phyloP scores from a whole-genome alignment of 2,888 invertebrate genomes.

The Sesia apiformis region DNA sequence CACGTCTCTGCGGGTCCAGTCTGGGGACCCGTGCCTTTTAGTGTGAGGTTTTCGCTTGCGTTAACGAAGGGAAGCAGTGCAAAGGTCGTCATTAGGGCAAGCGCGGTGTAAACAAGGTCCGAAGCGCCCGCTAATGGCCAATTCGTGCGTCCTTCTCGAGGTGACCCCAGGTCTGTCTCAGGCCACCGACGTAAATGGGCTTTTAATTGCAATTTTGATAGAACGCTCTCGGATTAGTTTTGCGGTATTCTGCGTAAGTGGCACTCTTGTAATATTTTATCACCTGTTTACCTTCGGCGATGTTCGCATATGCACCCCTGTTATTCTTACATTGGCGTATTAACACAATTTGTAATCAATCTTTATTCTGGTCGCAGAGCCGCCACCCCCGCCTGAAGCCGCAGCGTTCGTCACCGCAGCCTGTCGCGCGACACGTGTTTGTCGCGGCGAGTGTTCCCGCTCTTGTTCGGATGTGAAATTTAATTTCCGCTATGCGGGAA shows the following conservation, averaged over 20 bases:
- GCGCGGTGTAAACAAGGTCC: slow-evolving; percentile 74
- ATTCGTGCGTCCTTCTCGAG: slow-evolving; percentile 70
- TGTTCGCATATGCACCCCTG: background rate
- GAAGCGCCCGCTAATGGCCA: slow-evolving; percentile 74
- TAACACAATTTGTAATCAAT: slow-evolving; percentile 33
- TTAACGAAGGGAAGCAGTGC: slow-evolving; percentile 75
- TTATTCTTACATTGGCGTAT: background rate
- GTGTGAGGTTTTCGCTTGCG: slow-evolving; percentile 73
- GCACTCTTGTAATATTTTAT: slow-evolving; percentile 16
- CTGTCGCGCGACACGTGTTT: slow-evolving; percentile 45
- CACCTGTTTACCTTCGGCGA: background rate
- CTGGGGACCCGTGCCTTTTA: slow-evolving; percentile 67
- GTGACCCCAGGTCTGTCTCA: slow-evolving; percentile 67
- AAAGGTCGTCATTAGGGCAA: slow-evolving; percentile 76
- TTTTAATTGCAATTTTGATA: slow-evolving; percentile 73
- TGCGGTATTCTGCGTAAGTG: no score
- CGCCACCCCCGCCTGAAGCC: slow-evolving; percentile 27
- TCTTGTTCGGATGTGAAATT: slow-evolving; percentile 74
- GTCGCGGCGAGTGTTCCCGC: slow-evolving; percentile 51
- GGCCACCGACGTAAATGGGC: slow-evolving; percentile 60
- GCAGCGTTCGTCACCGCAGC: slow-evolving; percentile 18
- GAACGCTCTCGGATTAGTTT: slow-evolving; percentile 60
- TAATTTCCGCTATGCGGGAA: slow-evolving; percentile 71
- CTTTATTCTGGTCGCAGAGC: slow-evolving; percentile 24
- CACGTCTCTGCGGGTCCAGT: slow-evolving; percentile 58